Percentiles rank a stretch among this genome's conserved stretches.
Evolutionary conservation across 2,113 vertebrate genomes (phyloP).

Genomic region (Tautogolabrus adspersus): DNA sequence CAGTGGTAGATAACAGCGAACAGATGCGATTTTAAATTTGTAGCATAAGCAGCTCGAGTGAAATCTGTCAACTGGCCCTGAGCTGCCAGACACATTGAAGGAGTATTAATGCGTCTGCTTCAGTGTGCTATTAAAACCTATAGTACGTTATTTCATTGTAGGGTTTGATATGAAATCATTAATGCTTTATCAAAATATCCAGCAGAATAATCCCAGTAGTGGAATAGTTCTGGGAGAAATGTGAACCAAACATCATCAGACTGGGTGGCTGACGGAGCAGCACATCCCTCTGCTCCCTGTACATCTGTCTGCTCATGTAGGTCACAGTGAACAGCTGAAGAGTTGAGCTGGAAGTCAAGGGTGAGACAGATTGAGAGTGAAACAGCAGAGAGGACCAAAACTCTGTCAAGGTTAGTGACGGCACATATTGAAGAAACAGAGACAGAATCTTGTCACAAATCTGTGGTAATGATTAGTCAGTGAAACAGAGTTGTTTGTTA

Average conservation of each 20-base stretch:
- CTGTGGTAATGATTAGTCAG: not conserved
- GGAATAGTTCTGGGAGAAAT: no score
- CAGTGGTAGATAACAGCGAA: not conserved
- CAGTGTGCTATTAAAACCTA: not conserved
- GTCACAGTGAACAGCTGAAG: slow-evolving; percentile 26
- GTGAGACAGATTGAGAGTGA: slow-evolving; percentile 12
- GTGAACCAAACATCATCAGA: no score
- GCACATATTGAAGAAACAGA: not conserved
- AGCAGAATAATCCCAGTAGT: not conserved
- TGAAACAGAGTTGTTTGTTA: not conserved
- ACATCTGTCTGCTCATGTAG: slow-evolving; percentile 33
- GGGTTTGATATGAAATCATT: not conserved
- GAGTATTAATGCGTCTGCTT: no score
- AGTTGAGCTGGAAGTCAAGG: slow-evolving; percentile 42
- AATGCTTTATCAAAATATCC: not conserved
- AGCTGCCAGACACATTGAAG: no score
- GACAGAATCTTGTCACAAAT: not conserved
- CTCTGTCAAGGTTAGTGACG: not conserved
- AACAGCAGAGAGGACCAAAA: not conserved
- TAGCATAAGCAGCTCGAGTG: not conserved
- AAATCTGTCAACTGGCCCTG: not conserved
- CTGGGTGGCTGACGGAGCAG: not conserved
- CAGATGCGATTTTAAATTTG: not conserved
- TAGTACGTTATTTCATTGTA: not conserved
- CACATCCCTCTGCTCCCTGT: not conserved